Evolutionary conservation across 2,113 vertebrate species (phyloP).

Genomic region (Callocephalon fimbriatum): DNA sequence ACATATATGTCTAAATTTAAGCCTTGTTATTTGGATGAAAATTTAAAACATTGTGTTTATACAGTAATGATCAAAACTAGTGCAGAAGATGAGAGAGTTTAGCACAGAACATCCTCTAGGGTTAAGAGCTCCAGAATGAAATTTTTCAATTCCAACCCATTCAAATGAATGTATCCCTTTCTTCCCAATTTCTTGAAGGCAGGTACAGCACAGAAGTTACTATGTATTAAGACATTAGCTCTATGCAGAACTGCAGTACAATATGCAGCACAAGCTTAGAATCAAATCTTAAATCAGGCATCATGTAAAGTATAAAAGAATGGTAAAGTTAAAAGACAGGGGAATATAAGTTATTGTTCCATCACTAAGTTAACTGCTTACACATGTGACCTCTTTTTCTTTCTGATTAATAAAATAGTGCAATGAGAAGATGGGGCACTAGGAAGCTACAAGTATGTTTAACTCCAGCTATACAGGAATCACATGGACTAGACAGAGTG

Average conservation of each 20-base stretch:
- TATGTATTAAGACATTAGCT: not conserved
- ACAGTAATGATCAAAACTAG: not conserved
- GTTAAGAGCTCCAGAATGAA: not conserved
- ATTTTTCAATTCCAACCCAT: not conserved
- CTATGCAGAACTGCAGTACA: not conserved
- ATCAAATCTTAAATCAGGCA: not conserved
- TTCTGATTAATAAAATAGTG: not conserved
- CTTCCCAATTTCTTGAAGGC: not conserved
- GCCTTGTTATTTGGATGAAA: not conserved
- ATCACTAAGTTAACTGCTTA: not conserved
- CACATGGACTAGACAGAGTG: not conserved
- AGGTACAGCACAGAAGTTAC: not conserved
- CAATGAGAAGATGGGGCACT: not conserved
- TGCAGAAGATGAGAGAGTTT: not conserved
- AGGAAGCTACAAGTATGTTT: not conserved
- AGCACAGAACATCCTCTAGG: not conserved
- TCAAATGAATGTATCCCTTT: not conserved
- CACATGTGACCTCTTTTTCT: not conserved
- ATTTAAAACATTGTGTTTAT: not conserved
- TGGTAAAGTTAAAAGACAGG: not conserved
- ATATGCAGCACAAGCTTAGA: not conserved
- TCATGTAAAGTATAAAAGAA: not conserved
- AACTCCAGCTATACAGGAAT: not conserved
- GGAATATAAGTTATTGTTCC: not conserved
- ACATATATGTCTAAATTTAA: not conserved